A percentile compares a stretch with the other conserved stretches of the same genome.
These are phyloP conservation scores for Octodonta nipae DNA, from an alignment of 2,888 invertebrate genomes.

Conservation along the genomic window DNA sequence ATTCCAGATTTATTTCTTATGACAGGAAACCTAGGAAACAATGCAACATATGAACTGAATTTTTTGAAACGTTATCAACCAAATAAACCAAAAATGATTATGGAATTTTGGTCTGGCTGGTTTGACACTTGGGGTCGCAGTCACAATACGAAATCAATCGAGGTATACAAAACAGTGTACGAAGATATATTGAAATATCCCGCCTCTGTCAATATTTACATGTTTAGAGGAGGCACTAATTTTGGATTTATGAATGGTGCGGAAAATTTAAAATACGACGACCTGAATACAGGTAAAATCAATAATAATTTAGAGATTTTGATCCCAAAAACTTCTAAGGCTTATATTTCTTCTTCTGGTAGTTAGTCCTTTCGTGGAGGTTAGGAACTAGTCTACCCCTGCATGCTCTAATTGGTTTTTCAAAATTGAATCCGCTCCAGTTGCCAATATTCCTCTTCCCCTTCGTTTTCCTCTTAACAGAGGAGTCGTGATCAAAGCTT, in stretches of 20 bases:
- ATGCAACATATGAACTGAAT: slow-evolving; percentile 12
- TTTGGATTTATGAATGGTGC: slow-evolving; percentile 50
- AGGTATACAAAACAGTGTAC: slow-evolving; percentile 6
- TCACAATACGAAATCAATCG: slow-evolving; percentile 12
- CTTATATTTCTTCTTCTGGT: too few relatives aligned
- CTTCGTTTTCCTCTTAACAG: not conserved
- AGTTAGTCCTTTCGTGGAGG: too few relatives aligned
- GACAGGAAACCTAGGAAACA: slow-evolving; percentile 14
- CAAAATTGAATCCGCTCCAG: too few relatives aligned
- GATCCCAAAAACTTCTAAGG: too few relatives aligned
- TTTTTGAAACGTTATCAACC: slow-evolving; percentile 14
- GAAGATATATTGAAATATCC: slow-evolving; percentile 23
- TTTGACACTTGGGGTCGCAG: slow-evolving; percentile 43
- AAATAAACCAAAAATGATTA: slow-evolving; percentile 40
- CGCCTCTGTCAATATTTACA: slow-evolving; percentile 72
- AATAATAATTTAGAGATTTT: too few relatives aligned
- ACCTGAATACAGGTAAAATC: slow-evolving; percentile 11
- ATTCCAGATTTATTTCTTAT: slow-evolving; percentile 31
- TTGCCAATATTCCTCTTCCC: not conserved
- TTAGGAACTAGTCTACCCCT: too few relatives aligned
- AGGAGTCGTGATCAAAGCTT: not conserved
- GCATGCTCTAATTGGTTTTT: too few relatives aligned
- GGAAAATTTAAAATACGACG: slow-evolving; percentile 13
- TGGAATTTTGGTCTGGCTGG: slow-evolving; percentile 50
- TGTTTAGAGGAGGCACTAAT: slow-evolving; percentile 85